These are phyloP conservation scores for Xiphophorus hellerii DNA, from an alignment of 2,113 vertebrate species.

Conservation along the genomic window DNA sequence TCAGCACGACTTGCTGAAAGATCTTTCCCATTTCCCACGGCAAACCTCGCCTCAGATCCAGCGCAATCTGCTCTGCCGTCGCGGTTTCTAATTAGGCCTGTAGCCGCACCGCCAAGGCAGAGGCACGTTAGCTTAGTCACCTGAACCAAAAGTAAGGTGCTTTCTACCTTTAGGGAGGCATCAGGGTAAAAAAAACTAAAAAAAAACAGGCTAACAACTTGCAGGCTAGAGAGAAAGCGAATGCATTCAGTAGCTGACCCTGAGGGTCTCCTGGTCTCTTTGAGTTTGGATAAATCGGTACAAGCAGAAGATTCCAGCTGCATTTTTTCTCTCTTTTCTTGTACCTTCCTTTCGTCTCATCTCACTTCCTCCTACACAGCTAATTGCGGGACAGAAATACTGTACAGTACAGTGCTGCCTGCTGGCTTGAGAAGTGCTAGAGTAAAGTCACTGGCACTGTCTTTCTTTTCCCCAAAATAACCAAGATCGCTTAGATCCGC, in stretches of 20 bases:
- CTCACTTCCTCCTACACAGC: constrained; percentile 56
- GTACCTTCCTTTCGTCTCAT: constrained; percentile 41
- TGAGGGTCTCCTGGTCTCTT: constrained; percentile 17
- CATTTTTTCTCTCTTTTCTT: constrained; percentile 1
- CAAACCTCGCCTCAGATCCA: constrained; percentile 46
- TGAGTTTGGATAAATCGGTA: constrained; percentile 14
- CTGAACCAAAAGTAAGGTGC: constrained; percentile 19
- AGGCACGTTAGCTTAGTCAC: constrained; percentile 34
- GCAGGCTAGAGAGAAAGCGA: constrained; percentile 26
- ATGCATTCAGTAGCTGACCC: constrained; percentile 6
- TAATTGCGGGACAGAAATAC: constrained; percentile 52
- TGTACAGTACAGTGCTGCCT: constrained; percentile 39
- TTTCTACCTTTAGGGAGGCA: constrained; percentile 28
- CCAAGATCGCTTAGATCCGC: constrained; percentile 32
- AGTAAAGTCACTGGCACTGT: constrained; percentile 30
- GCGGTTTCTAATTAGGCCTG: constrained; percentile 49
- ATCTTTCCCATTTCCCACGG: constrained; percentile 53
- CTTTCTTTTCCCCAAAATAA: constrained; percentile 51
- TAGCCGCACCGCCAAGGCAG: constrained; percentile 27
- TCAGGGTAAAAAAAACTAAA: constrained; percentile 3
- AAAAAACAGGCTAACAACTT: constrained; percentile 13
- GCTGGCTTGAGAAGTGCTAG: constrained; percentile 41
- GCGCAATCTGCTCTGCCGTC: constrained; percentile 51
- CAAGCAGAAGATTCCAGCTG: constrained; percentile 12
- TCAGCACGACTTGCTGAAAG: constrained; percentile 37